Base-by-base conservation (phyloP, 2,113 vertebrate species). In the Taurulus bubalis region DNA sequence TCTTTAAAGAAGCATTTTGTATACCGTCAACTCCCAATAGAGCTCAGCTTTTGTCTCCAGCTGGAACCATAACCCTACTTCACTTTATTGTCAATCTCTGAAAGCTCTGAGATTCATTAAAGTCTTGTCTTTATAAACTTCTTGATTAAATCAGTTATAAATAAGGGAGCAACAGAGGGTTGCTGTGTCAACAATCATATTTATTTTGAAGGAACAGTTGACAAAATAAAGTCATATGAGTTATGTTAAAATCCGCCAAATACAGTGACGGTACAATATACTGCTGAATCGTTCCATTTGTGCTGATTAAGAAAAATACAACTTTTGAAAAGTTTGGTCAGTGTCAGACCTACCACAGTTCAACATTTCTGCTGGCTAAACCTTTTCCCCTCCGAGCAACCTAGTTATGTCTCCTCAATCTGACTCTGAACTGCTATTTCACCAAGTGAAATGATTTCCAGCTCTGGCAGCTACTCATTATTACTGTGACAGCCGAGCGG, bases 31-130 rank as follows among this genome's bases (percentile, higher is more conserved):
- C 30, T 82, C 89, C 86, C 80, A 8, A 42, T 80, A 88, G 82
- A 76, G 58, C 55, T 36, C 36, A 9, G 36, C 89, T 92, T 91
- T 93, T 85, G 91, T 92, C 83, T 92, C 55, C 22, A 38, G 64
- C 70, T 59, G 64, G 56, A 92, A 79, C 75, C 82, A 75, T 76
- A 79, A 77, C 79, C 65, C 83, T 85, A 86, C 67, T 85, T 82
- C 71, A 32, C 75, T 82, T 82, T 78, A 65, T 71, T 51, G 80
- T 90, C 77, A 79, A 71, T 92, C 86, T 84, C 80, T 51, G 53
- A 66, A 71, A 64, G 83, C 81, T 74, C 42, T 86, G 68, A 85
- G 77, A 86, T 49, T 64, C 67, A 77, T 82, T 86, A 86, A 89
- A 87, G 73, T 30, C 68, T 38, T 82, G 78, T 79, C 82, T 84